Base-by-base conservation (phyloP, 2,113 vertebrate species). In the Psilopogon haemacephalus region DNA sequence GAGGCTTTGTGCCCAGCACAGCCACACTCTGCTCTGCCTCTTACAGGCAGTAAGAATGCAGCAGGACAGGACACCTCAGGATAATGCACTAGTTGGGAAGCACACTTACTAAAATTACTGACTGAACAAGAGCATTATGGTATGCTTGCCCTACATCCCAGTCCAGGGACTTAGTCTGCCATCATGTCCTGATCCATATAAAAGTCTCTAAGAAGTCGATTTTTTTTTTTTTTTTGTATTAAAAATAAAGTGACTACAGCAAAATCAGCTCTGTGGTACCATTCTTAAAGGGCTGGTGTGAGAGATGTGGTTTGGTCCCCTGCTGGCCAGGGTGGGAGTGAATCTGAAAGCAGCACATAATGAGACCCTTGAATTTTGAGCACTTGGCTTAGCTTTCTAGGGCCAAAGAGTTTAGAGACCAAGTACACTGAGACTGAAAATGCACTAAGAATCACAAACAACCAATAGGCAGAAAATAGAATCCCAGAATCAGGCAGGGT, bases 101-200 rank as follows among this genome's bases (percentile, higher is more conserved):
- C 86, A 96, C 77, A 62, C 58, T 91, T 90, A 92, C 76, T 93
- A 95, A 89, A 94, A 94, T 85, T 93, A 94, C 77, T 89, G 87
- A 35, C 68, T 52, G 84, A 94, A 92, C 69, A 58, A 65, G 77
- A 73, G 80, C 67, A 93, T 82, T 76, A 40, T 62, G 76, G 73
- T 89, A 69, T 48, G 69, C 64, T 69, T 93, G 95, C 68, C 92
- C 90, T 78, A 93, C 86, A 92, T 88, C 67, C 90, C 33, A 46
- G 65, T 21, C 58, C 82, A 84, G 73, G 74, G 58, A 88, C 69
- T 81, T 91, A 6, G 33, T 90, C 83, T 84, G 77, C 76, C 7
- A 6, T 58, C 7, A 8, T 59, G 82, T 92, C 42, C 77, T 94
- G 84, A 79, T 89, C 86, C 72, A 11, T 76, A 11, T 55, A 54